Base-by-base conservation (phyloP, 2,888 invertebrate species). In the Ethmia dodecea region DNA sequence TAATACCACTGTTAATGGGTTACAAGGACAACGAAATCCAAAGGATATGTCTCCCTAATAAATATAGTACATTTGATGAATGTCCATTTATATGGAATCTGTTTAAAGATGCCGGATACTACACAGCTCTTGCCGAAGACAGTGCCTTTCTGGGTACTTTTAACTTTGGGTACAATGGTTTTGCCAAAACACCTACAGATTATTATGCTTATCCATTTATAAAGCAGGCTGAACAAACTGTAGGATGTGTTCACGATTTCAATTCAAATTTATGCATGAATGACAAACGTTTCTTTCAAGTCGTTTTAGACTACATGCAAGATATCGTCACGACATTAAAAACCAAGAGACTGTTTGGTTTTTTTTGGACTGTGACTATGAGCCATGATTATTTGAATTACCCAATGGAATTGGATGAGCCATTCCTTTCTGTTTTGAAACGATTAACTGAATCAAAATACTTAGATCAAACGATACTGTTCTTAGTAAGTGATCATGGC, bases 401-500 rank as follows among this genome's bases (percentile, higher is more conserved):
- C 55, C 92, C 94, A 0, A 86, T 88, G 43, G 55, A 90, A 11
- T 91, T 92, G 10, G 95, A 96, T 56, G 68, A 79, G 0, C 66
- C 84, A 18, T 89, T 91, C 51, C 52, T 73, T 35, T 48, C 77
- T 2, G 84, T 92, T 46, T 65, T 94, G 24, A 58, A 67, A 33
- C 56, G 76, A 31, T 48, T 91, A 38, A 58, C 86, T 13, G 37
- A 60, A 0, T 55, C 71, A 0, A 79, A 84, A 0, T 63, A 87
- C 14, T 65, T 93, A 12, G 86, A 92, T 28, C 79, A 88, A 10
- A 92, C 93, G 0, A 86, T 89, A 6, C 40, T 91, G 10, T 67
- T 94, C 10, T 64, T 93, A 3, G 87, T 94, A 84, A 95, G 95
- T 61, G 96, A 96, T 60, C 96, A 96, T 55, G 96, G 96, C 0